These are phyloP conservation scores for Globodera rostochiensis DNA, from an alignment of 1,140 invertebrate genomes.

Conservation along the genomic window DNA sequence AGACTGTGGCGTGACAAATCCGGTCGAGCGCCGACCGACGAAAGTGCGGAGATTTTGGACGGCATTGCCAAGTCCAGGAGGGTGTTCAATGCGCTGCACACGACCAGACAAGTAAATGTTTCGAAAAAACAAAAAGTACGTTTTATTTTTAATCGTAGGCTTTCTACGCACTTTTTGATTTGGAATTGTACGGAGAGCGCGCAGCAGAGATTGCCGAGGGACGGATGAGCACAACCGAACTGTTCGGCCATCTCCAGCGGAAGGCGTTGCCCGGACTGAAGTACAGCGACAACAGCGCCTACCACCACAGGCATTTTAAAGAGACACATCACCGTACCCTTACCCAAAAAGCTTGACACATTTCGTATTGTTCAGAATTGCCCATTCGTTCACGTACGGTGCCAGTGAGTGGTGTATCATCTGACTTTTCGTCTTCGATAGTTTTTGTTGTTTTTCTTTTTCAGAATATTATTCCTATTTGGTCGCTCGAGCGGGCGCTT, in stretches of 20 bases:
- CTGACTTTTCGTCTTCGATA: neutral
- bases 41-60: constrained; percentile 24
- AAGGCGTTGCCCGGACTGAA: constrained; percentile 66
- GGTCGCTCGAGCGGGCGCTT: constrained; percentile 87
- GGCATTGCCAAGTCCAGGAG: constrained; percentile 48
- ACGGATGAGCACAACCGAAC: constrained; percentile 72
- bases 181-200: constrained; percentile 57
- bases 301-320: constrained; percentile 79
- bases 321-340: neutral
- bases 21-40: constrained; percentile 19
- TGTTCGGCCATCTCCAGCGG: constrained; percentile 79
- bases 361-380: constrained; percentile 69
- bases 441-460: neutral
- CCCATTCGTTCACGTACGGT: constrained; percentile 94
- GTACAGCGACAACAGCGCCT: constrained; percentile 72
- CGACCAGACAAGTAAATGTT: constrained; percentile 49
- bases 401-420: constrained; percentile 71
- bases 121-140: neutral
- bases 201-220: constrained; percentile 44
- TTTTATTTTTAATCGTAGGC: constrained; percentile 36
- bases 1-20: constrained; percentile 71
- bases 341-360: constrained; percentile 5
- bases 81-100: constrained; percentile 50
- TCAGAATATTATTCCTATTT: constrained; percentile 94
- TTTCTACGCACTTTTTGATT: constrained; percentile 58